These are phyloP conservation scores for Acanthisitta chloris DNA, from an alignment of 2,113 vertebrate genomes.

Conservation along the genomic window DNA sequence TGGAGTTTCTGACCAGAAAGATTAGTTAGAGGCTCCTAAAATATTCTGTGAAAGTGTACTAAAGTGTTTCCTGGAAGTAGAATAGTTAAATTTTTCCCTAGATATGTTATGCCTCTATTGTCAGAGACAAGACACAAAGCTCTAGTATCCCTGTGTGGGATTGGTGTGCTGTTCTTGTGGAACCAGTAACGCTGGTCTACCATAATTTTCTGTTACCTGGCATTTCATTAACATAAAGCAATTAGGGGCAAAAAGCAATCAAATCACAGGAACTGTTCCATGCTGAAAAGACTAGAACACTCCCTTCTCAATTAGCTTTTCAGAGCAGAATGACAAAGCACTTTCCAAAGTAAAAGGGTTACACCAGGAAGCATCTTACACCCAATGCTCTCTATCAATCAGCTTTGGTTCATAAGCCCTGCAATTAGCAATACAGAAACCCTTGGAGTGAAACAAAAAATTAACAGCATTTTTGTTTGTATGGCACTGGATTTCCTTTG, in stretches of 20 bases:
- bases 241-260: background rate
- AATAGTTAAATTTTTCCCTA: background rate
- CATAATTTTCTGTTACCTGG: background rate
- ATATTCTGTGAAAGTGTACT: background rate
- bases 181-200: background rate
- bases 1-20: background rate
- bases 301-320: background rate
- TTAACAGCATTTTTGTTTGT: background rate
- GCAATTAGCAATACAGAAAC: background rate
- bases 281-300: background rate
- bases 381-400: background rate
- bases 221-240: background rate
- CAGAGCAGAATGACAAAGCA: background rate
- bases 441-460: background rate
- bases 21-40: background rate
- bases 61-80: background rate
- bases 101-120: background rate
- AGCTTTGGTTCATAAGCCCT: background rate
- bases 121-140: background rate
- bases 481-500: background rate
- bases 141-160: background rate
- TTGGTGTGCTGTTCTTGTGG: background rate
- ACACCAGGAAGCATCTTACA: background rate
- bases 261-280: background rate
- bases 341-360: background rate